phyloP scores from a whole-genome alignment of 2,888 invertebrate genomes.

The Drosophila mulleri region DNA sequence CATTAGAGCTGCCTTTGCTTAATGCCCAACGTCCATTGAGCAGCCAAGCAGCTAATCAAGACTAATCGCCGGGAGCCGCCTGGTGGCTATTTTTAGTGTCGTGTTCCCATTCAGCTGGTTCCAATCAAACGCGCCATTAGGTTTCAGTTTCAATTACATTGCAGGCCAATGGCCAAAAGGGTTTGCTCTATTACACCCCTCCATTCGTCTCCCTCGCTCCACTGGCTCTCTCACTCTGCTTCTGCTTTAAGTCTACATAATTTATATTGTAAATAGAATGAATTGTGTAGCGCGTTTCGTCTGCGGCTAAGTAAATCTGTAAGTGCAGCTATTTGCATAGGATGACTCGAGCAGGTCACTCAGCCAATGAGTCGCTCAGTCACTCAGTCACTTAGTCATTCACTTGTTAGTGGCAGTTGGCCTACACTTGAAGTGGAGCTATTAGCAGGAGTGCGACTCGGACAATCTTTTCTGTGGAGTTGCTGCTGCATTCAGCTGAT shows the following conservation, averaged over 20 bases:
- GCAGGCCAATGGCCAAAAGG: slow-evolving; percentile 15
- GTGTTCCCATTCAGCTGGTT: slow-evolving; percentile 8
- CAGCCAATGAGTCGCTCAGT: neutral
- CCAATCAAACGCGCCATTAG: slow-evolving; percentile 57
- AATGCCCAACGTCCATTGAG: slow-evolving; percentile 23
- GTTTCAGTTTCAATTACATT: slow-evolving; percentile 34
- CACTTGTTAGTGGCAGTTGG: neutral
- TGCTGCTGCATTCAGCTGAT: slow-evolving; percentile 14
- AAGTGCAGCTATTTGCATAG: slow-evolving; percentile 27
- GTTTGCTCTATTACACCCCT: neutral
- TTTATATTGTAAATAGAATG: slow-evolving; percentile 40
- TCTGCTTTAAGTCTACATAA: slow-evolving; percentile 42
- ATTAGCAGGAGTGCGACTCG: neutral
- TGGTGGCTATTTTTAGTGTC: slow-evolving; percentile 30
- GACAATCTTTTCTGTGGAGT: neutral
- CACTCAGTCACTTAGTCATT: neutral
- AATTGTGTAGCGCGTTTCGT: slow-evolving; percentile 22
- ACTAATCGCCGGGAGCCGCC: slow-evolving; percentile 79
- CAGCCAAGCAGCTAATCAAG: slow-evolving; percentile 50
- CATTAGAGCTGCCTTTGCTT: slow-evolving; percentile 5
- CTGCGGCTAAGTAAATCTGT: slow-evolving; percentile 36
- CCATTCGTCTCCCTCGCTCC: neutral
- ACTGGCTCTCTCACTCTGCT: too few species aligned
- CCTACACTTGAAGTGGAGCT: slow-evolving; percentile 7
- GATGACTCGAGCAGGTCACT: neutral